These are phyloP conservation scores for Drosophila ezoana DNA, from an alignment of 2,888 invertebrate species.

Conservation along the genomic window DNA sequence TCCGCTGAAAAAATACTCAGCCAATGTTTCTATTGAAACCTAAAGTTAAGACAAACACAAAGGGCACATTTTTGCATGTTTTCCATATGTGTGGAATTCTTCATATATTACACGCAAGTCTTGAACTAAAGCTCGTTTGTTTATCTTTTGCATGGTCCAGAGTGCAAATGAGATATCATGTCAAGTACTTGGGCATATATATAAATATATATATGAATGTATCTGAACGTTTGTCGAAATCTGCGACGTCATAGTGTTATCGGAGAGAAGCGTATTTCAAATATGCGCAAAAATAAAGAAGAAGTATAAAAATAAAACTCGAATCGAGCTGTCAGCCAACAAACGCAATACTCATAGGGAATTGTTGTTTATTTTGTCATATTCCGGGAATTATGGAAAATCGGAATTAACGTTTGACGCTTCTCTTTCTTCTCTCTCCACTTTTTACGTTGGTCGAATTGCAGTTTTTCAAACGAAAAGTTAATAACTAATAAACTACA, in stretches of 20 bases:
- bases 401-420: constrained; percentile 9
- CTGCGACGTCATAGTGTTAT: constrained; percentile 48
- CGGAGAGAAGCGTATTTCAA: constrained; percentile 16
- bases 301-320: not conserved
- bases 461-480: constrained; percentile 27
- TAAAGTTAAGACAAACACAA: no score
- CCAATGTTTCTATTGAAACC: not conserved
- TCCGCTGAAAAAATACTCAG: no score
- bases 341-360: constrained; percentile 9
- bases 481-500: not conserved
- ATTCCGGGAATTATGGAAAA: constrained; percentile 39
- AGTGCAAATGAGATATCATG: constrained; percentile 43
- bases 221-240: constrained; percentile 5
- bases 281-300: constrained; percentile 16
- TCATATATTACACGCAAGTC: not conserved
- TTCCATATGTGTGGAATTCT: not conserved
- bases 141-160: constrained; percentile 41
- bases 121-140: not conserved
- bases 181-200: constrained; percentile 20
- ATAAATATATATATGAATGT: not conserved
- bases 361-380: constrained; percentile 31
- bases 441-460: constrained; percentile 24
- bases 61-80: constrained; percentile 6
- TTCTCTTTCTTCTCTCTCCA: not conserved
- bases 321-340: constrained; percentile 7